Base-by-base conservation (phyloP, 2,888 invertebrate genomes). In the Drosophila kanekoi region DNA sequence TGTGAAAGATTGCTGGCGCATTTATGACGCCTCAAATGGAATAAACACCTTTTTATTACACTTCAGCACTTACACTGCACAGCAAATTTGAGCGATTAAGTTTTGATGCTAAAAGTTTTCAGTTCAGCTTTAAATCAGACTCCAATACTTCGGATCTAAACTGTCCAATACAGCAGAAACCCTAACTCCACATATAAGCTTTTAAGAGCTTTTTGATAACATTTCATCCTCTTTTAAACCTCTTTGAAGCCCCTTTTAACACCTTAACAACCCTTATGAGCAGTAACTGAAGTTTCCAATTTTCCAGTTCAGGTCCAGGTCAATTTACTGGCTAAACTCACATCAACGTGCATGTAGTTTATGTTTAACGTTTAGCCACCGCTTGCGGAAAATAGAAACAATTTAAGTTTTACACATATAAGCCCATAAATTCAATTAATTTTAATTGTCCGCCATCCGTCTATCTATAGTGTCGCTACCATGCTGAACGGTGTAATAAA, bases 41-140 rank as follows among this genome's bases (percentile, higher is more conserved):
- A 81, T 75, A 78, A 70, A 60, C 47, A 61, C 16, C 37, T 49
- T 84, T 87, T 84, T 81, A 84, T 78, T 63, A 72, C 58, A 59
- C 59, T 49, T 65, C 61, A 72, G 38, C 68, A 58, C 47, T 40
- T 44, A 68, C 79, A 79, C 74, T 56, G 23, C 6, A 35, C 63
- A 60, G 51, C 65, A 65, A 38, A 68, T 49, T 53, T 0, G 13
- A 37, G 44, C 4, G 8, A 14, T 9, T 1, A 9, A 32, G 9
- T 10, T 38, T 2, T 14, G 4, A 9, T 14, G 20, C 13, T 6
- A 37, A 38, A 28, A 13, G 13, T 28, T 8, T 28, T 8, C 6
- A 23, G 6, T 23, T 23, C 23, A 23, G 23, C 23, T 8, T 8
- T 23, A 28, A 28, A 8, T 8, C 28, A 28, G 28, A 28, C 28